Evolutionary conservation across 2,113 vertebrate genomes (phyloP).

Genomic region (Lamprotornis superbus): DNA sequence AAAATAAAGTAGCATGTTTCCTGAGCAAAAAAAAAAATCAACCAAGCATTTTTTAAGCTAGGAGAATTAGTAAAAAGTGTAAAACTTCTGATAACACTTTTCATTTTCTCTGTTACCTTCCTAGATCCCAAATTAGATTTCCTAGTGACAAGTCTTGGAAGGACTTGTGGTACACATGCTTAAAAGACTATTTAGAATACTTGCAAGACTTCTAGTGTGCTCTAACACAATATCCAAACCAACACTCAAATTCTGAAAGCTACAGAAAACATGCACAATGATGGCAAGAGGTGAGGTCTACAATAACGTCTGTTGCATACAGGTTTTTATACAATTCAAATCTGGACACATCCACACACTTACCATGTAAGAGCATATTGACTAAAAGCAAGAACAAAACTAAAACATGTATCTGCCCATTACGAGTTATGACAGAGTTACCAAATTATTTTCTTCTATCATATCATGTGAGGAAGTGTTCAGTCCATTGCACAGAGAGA

Average conservation of each 20-base stretch:
- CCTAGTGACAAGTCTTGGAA: neutral
- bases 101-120: neutral
- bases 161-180: neutral
- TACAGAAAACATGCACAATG: neutral
- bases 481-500: neutral
- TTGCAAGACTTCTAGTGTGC: neutral
- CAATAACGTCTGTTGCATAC: accelerated
- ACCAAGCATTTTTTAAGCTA: neutral
- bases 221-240: neutral
- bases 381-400: neutral
- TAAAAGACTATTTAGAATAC: neutral
- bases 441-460: neutral
- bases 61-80: neutral
- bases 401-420: neutral
- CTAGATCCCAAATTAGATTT: neutral
- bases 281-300: neutral
- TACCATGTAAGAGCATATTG: neutral
- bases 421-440: neutral
- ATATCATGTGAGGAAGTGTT: neutral
- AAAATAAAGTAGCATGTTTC: neutral
- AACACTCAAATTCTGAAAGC: neutral
- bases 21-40: neutral
- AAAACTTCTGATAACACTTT: neutral
- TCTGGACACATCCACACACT: neutral
- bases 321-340: neutral